Base-by-base conservation (phyloP, 1,140 invertebrate genomes). In the Drosophila orosa region DNA sequence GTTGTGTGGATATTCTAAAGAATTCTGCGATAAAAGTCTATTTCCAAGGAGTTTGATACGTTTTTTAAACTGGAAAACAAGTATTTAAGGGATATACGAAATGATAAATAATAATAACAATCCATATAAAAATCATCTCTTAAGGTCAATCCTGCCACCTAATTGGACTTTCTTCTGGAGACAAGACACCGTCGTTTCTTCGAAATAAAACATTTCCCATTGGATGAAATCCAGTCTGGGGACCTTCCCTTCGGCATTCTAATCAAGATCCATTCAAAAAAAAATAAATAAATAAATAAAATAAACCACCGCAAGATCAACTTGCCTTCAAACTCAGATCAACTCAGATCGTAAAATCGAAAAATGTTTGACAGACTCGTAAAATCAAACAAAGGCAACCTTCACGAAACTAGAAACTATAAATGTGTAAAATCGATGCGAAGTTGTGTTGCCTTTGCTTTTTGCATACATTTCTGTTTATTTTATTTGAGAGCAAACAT, bases 401-500 rank as follows among this genome's bases (percentile, higher is more conserved):
- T 82, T 78, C 67, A 72, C 52, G 48, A 56, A 56, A 65, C 65
- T 68, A 66, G 65, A 68, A 72, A 57, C 65, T 68, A 65, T 33
- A 81, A 66, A 62, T 37, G 54, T 37, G 54, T 56, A 57, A 72
- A 55, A 58, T 73, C 52, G 63, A 78, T 78, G 65, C 72, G 24
- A 75, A 69, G 63, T 58, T 66, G 10, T 31, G 25, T 31, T 50
- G 17, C 3, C 24, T 57, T 29, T 19, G 19, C 5, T 54, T 74
- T 65, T 75, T 65, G 54, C 52, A 47, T 66, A 59, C 62, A 78
- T 74, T 74, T 82, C 25, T 82, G 66, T 78, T 62, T 45, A 63
- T 73, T 82, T 73, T 63, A 75, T 82, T 83, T 66, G 60, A 83
- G 69, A 66, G 80, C 80, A 80, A 84, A 84, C 77, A 85, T 72